Conservation (phyloP, 2,797 vertebrate genomes). For the Falco peregrinus region DNA sequence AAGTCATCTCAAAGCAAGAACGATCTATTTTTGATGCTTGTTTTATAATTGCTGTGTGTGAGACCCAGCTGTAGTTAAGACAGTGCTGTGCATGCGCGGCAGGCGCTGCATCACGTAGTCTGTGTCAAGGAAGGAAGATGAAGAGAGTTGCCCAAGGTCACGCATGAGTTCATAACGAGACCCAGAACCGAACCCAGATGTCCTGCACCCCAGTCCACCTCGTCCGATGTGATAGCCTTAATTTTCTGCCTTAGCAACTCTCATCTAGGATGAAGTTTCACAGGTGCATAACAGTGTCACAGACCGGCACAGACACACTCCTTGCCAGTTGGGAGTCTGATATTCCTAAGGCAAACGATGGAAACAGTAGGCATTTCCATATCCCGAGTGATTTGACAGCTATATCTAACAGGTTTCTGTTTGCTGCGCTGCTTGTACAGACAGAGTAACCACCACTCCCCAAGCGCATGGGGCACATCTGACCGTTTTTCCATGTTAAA, state of each 20-base stretch:
- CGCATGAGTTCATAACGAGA: not conserved
- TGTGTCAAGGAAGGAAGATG: not conserved
- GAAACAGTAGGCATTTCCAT: not conserved
- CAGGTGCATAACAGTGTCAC: accelerated
- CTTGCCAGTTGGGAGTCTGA: not conserved
- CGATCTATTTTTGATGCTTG: not conserved
- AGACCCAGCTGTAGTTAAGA: not conserved
- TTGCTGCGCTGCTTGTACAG: not conserved
- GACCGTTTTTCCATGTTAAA: not conserved
- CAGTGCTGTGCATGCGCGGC: accelerated
- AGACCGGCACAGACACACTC: not conserved
- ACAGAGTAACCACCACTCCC: not conserved
- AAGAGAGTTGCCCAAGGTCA: not conserved
- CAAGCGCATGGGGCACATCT: accelerated
- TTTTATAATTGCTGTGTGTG: not conserved
- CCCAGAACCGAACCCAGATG: not conserved
- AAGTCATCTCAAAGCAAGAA: not conserved
- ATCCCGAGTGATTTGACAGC: not conserved
- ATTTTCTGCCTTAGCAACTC: not conserved
- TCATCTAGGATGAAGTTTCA: accelerated
- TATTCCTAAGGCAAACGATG: not conserved
- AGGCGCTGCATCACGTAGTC: accelerated
- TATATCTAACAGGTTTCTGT: not conserved
- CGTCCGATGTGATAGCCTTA: not conserved
- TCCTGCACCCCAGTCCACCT: not conserved